phyloP scores from a whole-genome alignment of 2,888 invertebrate genomes.

The Pachymerium ferrugineum region DNA sequence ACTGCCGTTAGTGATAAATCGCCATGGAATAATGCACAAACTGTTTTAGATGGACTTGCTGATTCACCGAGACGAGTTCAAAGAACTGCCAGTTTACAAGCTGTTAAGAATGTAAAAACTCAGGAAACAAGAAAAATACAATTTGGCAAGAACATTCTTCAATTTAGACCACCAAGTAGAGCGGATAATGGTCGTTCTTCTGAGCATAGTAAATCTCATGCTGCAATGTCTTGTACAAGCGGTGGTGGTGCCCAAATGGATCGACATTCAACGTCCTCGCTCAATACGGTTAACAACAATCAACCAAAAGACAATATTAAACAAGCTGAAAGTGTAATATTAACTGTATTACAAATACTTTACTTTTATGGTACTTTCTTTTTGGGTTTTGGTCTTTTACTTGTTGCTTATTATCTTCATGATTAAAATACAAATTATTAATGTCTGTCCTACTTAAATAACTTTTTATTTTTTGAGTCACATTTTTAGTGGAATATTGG shows the following conservation, averaged over 20 bases:
- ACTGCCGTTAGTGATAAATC: not conserved
- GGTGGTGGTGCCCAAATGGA: no score
- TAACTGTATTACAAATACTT: not conserved
- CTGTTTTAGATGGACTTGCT: not conserved
- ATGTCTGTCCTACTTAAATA: no score
- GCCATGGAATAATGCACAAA: not conserved
- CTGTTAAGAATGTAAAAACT: not conserved
- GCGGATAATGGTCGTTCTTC: not conserved
- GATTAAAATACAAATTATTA: slow-evolving; percentile 2
- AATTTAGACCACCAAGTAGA: not conserved
- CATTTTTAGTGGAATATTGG: slow-evolving; percentile 61
- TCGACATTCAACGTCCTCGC: not conserved
- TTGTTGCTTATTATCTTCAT: not conserved
- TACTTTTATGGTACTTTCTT: slow-evolving; percentile 8
- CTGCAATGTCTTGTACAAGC: no score
- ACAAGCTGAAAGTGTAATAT: not conserved
- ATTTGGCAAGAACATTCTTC: not conserved
- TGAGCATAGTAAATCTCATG: no score
- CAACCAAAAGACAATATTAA: not conserved
- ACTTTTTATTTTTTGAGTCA: slow-evolving; percentile 35
- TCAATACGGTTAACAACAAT: not conserved
- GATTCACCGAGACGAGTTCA: not conserved
- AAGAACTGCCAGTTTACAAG: not conserved
- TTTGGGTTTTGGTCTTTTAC: not conserved
- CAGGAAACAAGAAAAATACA: not conserved